Conservation (phyloP, 2,113 vertebrate genomes). For the Nothocercus julius region DNA sequence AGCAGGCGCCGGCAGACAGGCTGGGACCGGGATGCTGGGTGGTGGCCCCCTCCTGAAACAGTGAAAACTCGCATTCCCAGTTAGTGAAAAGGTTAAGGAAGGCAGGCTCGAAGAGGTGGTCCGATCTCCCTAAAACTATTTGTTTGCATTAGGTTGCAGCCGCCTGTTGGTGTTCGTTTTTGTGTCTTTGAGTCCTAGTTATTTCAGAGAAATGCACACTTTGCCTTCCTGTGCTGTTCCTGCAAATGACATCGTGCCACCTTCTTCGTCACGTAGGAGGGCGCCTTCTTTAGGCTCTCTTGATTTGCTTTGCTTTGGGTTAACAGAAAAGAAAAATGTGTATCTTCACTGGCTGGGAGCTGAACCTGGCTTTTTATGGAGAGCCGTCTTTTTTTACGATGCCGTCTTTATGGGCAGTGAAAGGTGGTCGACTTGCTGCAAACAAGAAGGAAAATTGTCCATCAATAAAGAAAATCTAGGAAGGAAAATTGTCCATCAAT, state of each 20-base stretch:
- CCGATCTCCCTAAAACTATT: background rate
- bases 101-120: background rate
- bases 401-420: background rate
- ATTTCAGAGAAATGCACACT: background rate
- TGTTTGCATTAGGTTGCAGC: background rate
- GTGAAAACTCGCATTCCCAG: background rate
- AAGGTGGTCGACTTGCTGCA: background rate
- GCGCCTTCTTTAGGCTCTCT: background rate
- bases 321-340: background rate
- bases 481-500: background rate
- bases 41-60: background rate
- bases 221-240: background rate
- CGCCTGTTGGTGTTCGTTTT: background rate
- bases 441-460: background rate
- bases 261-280: background rate
- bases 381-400: no score
- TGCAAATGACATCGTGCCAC: background rate
- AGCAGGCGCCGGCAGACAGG: background rate
- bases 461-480: background rate
- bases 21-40: background rate
- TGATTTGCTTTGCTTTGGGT: background rate
- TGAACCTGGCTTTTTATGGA: background rate
- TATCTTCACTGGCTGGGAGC: conserved; percentile 28
- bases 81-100: background rate
- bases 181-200: background rate